phyloP scores from a whole-genome alignment of 2,113 vertebrate species.

The Spea bombifrons region DNA sequence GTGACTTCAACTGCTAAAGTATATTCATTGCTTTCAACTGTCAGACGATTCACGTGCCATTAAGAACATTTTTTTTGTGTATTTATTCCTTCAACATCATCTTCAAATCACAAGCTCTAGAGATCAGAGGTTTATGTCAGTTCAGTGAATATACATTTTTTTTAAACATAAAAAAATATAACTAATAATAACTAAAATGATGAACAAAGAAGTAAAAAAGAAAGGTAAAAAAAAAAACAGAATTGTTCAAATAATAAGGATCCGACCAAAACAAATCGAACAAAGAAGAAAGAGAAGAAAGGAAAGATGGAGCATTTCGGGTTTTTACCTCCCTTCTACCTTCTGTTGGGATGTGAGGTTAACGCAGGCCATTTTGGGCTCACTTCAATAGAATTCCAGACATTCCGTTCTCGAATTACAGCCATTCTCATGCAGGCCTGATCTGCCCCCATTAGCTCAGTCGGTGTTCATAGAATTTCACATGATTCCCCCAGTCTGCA shows the following conservation, averaged over 20 bases:
- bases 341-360: slow-evolving; percentile 39
- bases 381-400: slow-evolving; percentile 46
- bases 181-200: no score
- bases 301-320: background rate
- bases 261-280: background rate
- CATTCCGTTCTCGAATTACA: slow-evolving; percentile 45
- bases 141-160: no score
- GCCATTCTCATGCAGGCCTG: slow-evolving; percentile 38
- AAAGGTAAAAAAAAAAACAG: background rate
- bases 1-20: no score
- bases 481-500: slow-evolving; percentile 5
- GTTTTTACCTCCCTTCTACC: slow-evolving; percentile 23
- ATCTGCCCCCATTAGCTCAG: slow-evolving; percentile 43
- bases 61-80: no score
- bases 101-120: no score
- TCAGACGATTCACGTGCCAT: no score
- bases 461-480: slow-evolving; percentile 40
- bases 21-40: no score
- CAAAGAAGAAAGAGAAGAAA: background rate
- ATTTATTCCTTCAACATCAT: no score
- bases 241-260: background rate
- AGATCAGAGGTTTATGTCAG: no score
- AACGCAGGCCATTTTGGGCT: slow-evolving; percentile 41
- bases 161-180: no score
- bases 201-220: no score